Evolutionary conservation across 1,140 invertebrate species (phyloP).

Genomic region (Lycorma delicatula): DNA sequence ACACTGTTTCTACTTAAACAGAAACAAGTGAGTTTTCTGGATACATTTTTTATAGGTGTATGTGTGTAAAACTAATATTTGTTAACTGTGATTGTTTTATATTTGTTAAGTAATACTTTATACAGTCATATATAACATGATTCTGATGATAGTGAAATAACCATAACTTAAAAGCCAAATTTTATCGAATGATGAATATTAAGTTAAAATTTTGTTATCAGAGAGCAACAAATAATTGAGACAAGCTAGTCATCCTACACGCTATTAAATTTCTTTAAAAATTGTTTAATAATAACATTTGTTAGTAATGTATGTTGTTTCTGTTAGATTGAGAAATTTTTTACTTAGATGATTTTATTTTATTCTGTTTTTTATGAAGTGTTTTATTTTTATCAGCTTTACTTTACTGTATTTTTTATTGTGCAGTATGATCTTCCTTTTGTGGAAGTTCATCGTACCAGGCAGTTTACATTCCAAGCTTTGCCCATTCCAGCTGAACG

Average conservation of each 20-base stretch:
- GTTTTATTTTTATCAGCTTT: constrained; percentile 8
- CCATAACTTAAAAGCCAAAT: background rate
- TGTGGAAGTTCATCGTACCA: constrained; percentile 65
- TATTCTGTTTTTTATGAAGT: constrained; percentile 7
- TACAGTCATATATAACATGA: background rate
- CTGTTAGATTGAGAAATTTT: background rate
- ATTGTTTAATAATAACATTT: constrained; percentile 1
- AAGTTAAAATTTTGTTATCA: background rate
- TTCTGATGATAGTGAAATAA: background rate
- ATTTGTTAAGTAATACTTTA: background rate
- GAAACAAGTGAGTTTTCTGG: no score
- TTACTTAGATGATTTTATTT: background rate
- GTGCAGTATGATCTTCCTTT: constrained; percentile 63
- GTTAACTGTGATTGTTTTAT: background rate
- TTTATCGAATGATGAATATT: background rate
- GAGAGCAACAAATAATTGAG: background rate
- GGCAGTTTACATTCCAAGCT: constrained; percentile 64
- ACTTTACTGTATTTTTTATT: constrained; percentile 19
- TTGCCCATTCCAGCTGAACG: constrained; percentile 33
- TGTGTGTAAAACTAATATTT: no score
- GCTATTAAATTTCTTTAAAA: background rate
- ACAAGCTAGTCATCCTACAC: background rate
- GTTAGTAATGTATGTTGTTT: background rate
- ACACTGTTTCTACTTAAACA: no score
- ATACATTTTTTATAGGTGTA: no score